Conservation (phyloP, 2,113 vertebrate species). For the Columbina picui region DNA sequence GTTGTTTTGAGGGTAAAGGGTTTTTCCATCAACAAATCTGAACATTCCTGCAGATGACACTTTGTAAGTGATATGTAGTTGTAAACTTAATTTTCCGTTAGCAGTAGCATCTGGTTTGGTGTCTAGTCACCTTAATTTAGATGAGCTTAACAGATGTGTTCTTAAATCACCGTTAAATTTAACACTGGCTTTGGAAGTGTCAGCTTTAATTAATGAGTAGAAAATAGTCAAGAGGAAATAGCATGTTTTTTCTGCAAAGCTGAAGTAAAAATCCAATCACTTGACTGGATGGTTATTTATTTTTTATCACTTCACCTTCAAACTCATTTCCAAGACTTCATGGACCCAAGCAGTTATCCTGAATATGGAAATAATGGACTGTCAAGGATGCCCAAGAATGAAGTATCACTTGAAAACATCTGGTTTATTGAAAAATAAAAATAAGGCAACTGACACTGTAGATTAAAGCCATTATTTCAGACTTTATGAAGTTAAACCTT, state of each 20-base stretch:
- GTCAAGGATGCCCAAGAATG: background rate
- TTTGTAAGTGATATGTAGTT: fast-evolving
- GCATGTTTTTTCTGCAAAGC: background rate
- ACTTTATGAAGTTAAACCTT: background rate
- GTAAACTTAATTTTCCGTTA: background rate
- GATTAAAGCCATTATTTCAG: background rate
- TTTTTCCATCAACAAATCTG: background rate
- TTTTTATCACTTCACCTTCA: background rate
- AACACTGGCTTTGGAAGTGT: background rate
- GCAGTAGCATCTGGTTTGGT: background rate
- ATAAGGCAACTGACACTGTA: background rate
- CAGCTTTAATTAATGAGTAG: background rate
- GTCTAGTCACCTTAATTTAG: background rate
- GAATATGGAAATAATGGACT: background rate
- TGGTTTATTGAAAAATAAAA: background rate
- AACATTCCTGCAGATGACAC: background rate
- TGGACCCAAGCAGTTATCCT: background rate
- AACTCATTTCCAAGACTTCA: background rate
- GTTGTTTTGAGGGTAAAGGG: background rate
- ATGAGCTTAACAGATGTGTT: background rate
- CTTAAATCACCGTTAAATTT: background rate
- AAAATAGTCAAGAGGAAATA: background rate
- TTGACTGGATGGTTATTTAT: background rate
- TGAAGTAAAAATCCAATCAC: fast-evolving
- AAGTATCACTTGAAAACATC: background rate